phyloP scores from a whole-genome alignment of 2,888 invertebrate genomes.

The Ophion obscuratus region DNA sequence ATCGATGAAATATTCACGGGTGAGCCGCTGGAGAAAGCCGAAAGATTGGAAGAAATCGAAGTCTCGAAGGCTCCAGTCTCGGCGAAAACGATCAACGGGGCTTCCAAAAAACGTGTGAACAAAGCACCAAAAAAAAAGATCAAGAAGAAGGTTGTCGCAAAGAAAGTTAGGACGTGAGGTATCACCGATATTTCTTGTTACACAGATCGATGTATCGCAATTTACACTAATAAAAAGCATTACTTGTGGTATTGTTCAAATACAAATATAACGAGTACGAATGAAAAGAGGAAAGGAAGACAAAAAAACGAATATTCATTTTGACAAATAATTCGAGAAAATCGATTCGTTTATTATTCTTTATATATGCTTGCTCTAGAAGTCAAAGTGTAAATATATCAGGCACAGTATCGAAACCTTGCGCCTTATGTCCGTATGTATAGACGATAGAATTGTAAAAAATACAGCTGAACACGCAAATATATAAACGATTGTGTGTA shows the following conservation, averaged over 20 bases:
- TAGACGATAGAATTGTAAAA: slow-evolving; percentile 41
- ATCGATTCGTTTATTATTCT: slow-evolving; percentile 32
- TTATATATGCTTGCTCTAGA: slow-evolving; percentile 32
- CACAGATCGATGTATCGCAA: slow-evolving; percentile 44
- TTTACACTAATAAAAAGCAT: slow-evolving; percentile 49
- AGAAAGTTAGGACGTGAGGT: slow-evolving; percentile 52
- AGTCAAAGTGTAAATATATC: slow-evolving; percentile 45
- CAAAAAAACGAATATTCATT: neutral
- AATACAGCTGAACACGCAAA: slow-evolving; percentile 27
- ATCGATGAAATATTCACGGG: slow-evolving; percentile 91
- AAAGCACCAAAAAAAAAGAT: slow-evolving; percentile 41
- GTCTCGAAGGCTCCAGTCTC: neutral
- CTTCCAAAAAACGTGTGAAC: slow-evolving; percentile 61
- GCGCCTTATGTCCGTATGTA: slow-evolving; percentile 4
- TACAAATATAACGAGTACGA: neutral
- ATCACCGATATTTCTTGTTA: slow-evolving; percentile 12
- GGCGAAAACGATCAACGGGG: slow-evolving; percentile 68
- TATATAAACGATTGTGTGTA: slow-evolving; percentile 56
- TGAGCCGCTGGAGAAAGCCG: slow-evolving; percentile 87
- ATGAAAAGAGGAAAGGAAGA: neutral
- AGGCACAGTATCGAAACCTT: slow-evolving; percentile 23
- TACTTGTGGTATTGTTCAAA: neutral
- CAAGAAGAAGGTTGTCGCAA: slow-evolving; percentile 43
- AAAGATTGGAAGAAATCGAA: slow-evolving; percentile 81
- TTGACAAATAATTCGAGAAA: neutral